These are phyloP conservation scores for Misgurnus anguillicaudatus DNA, from an alignment of 2,113 vertebrate genomes.

Conservation along the genomic window DNA sequence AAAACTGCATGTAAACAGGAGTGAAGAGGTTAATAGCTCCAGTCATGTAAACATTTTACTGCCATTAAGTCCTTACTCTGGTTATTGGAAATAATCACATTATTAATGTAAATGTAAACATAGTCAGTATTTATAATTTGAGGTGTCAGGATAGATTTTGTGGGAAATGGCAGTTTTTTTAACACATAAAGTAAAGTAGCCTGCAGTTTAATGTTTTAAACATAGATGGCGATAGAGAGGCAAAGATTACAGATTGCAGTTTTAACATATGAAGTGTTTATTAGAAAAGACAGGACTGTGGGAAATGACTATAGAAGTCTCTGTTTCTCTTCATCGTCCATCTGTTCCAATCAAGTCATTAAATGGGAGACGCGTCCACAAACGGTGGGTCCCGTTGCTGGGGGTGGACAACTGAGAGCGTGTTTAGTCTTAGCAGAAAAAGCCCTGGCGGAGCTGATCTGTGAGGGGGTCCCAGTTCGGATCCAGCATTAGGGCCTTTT, in stretches of 20 bases:
- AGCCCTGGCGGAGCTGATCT: conserved; percentile 50
- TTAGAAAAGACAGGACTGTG: conserved; percentile 12
- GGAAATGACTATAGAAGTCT: conserved; percentile 35
- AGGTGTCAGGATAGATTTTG: too few species aligned
- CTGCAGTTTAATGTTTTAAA: too few species aligned
- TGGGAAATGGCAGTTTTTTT: too few species aligned
- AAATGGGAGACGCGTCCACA: conserved; percentile 13
- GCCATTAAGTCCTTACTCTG: too few species aligned
- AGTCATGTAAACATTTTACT: too few species aligned
- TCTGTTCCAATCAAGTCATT: conserved; percentile 49
- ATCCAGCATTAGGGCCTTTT: conserved; percentile 53
- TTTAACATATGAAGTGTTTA: conserved; percentile 19
- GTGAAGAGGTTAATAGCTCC: too few species aligned
- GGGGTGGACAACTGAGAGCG: conserved; percentile 38
- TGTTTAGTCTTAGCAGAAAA: conserved; percentile 32
- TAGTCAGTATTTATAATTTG: too few species aligned
- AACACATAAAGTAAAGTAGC: too few species aligned
- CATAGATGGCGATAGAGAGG: too few species aligned
- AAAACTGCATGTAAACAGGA: too few species aligned
- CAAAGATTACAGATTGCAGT: background rate
- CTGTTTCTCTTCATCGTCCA: conserved; percentile 45
- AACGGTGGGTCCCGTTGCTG: conserved; percentile 43
- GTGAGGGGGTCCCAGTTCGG: conserved; percentile 53
- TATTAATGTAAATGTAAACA: too few species aligned
- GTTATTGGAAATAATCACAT: too few species aligned